phyloP scores from a whole-genome alignment of 1,140 invertebrate species.

The Bombus fervidus region DNA sequence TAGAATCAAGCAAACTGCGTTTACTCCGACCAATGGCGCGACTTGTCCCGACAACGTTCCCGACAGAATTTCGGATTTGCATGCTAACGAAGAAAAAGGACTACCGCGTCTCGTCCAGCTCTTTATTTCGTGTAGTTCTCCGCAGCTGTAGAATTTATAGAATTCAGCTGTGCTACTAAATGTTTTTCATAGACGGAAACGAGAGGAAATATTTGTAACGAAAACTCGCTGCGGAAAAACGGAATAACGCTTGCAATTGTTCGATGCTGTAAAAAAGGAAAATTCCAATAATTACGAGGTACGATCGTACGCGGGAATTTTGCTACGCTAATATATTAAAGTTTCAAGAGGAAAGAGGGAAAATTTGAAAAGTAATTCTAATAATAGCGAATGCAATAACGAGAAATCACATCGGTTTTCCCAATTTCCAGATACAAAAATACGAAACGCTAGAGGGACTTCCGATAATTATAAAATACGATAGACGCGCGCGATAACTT shows the following conservation, averaged over 20 bases:
- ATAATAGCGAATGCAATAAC: background rate
- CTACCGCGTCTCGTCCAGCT: background rate
- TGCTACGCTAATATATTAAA: too few species aligned
- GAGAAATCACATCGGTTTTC: background rate
- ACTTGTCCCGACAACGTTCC: background rate
- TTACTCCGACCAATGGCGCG: constrained; percentile 36
- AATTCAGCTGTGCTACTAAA: too few species aligned
- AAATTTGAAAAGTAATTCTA: background rate
- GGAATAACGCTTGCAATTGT: background rate
- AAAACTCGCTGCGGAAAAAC: background rate
- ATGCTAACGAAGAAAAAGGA: constrained; percentile 40
- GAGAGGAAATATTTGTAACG: background rate
- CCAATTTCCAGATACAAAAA: background rate
- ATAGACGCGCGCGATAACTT: too few species aligned
- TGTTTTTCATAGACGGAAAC: too few species aligned
- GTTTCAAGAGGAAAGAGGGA: too few species aligned
- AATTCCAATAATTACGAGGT: too few species aligned
- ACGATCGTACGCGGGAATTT: too few species aligned
- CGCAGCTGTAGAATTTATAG: background rate
- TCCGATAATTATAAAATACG: too few species aligned
- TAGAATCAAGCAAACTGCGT: constrained; percentile 28
- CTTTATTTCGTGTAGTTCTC: background rate
- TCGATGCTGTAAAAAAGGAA: background rate
- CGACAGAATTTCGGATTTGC: constrained; percentile 52
- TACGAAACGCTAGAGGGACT: background rate